A percentile compares a stretch with the other conserved stretches of the same genome.
Evolutionary conservation across 2,113 vertebrate genomes (phyloP).

Genomic region (Nymphicus hollandicus): DNA sequence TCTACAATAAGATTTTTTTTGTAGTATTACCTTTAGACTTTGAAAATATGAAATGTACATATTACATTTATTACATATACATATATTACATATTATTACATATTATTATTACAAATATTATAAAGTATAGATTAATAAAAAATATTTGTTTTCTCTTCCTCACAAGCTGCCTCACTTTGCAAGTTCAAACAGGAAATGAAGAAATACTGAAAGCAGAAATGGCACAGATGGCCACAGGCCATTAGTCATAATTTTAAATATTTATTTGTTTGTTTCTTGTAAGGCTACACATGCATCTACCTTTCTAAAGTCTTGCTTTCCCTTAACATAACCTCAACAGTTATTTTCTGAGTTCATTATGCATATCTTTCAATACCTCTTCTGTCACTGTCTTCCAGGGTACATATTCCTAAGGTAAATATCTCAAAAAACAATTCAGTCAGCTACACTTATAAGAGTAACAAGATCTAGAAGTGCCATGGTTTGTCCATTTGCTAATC

Average conservation of each 20-base stretch:
- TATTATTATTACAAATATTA: not conserved
- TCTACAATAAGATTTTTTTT: not conserved
- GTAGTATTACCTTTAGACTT: not conserved
- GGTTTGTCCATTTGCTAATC: not conserved
- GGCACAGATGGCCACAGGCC: not conserved
- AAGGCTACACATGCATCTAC: not conserved
- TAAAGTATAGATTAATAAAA: not conserved
- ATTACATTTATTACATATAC: not conserved
- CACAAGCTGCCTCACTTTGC: not conserved
- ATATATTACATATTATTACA: not conserved
- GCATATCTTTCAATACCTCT: not conserved
- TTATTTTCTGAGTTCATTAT: not conserved
- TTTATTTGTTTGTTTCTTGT: not conserved
- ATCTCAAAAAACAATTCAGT: not conserved
- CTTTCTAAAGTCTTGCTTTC: not conserved
- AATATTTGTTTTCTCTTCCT: not conserved
- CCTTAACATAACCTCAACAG: not conserved
- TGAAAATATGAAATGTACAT: not conserved
- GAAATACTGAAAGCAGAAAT: not conserved
- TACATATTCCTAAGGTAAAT: not conserved
- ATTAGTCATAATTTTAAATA: not conserved
- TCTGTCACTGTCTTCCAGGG: not conserved
- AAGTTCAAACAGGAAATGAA: not conserved
- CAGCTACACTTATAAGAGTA: not conserved
- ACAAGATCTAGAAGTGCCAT: not conserved